phyloP scores from a whole-genome alignment of 2,797 vertebrate genomes.

The Lepilemur septentrionalis region DNA sequence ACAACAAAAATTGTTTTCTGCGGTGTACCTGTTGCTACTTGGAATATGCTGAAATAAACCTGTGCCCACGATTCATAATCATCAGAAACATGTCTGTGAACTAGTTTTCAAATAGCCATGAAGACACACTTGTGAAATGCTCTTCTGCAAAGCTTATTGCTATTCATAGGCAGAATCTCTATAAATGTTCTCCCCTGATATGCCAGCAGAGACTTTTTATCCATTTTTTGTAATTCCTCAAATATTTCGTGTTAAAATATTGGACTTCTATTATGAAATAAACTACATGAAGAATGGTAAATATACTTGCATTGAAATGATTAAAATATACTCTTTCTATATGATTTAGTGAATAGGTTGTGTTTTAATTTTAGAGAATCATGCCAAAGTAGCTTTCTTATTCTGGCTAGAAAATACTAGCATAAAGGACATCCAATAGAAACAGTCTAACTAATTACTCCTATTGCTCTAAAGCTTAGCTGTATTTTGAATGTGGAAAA shows the following conservation, averaged over 20 bases:
- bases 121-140: background rate
- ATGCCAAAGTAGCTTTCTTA: background rate
- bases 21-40: background rate
- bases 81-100: background rate
- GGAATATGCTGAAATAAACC: background rate
- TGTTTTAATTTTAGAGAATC: background rate
- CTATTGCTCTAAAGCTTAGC: background rate
- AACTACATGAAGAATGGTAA: background rate
- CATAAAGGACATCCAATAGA: background rate
- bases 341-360: background rate
- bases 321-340: background rate
- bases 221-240: background rate
- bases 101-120: background rate
- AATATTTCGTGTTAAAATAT: background rate
- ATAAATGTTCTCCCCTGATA: background rate
- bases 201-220: background rate
- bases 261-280: background rate
- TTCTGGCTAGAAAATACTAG: background rate
- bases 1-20: slow-evolving; percentile 52
- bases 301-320: background rate
- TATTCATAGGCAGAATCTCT: background rate
- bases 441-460: background rate
- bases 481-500: background rate
- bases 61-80: background rate
- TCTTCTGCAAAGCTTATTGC: background rate